A percentile compares a stretch with the other conserved stretches of the same genome.
phyloP scores from a whole-genome alignment of 1,140 invertebrate species.

The Microplitis mediator region DNA sequence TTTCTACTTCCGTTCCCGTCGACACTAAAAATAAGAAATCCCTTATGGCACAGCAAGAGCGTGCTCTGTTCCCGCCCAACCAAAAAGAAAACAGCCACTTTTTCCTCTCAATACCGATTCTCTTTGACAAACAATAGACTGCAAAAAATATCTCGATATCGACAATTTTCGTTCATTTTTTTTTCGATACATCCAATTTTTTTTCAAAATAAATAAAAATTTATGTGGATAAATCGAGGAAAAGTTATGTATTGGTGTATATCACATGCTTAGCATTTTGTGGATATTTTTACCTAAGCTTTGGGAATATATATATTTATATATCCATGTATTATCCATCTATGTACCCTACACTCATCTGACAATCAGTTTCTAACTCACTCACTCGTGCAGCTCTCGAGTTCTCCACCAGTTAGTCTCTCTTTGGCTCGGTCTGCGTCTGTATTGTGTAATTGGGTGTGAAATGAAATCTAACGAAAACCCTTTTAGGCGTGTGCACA shows the following conservation, averaged over 20 bases:
- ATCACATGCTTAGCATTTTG: not conserved
- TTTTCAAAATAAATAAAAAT: not conserved
- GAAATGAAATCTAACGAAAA: slow-evolving; percentile 64
- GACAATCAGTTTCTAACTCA: not conserved
- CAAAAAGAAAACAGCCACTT: too few species aligned
- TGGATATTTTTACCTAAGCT: not conserved
- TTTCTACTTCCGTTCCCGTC: not conserved
- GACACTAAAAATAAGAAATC: too few species aligned
- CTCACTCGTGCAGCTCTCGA: not conserved
- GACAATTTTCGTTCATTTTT: too few species aligned
- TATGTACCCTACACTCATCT: too few species aligned
- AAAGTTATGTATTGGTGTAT: not conserved
- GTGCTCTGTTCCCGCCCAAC: too few species aligned
- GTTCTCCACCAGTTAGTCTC: slow-evolving; percentile 20
- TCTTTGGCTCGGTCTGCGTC: slow-evolving; percentile 27
- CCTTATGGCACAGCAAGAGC: too few species aligned
- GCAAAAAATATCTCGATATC: too few species aligned
- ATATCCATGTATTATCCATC: too few species aligned
- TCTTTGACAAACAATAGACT: too few species aligned
- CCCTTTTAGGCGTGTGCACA: slow-evolving; percentile 61
- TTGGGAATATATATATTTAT: not conserved
- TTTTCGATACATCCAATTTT: too few species aligned
- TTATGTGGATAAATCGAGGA: not conserved
- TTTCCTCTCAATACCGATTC: too few species aligned
- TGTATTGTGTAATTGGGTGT: slow-evolving; percentile 58